A percentile compares a stretch with the other conserved stretches of the same genome.
phyloP scores from a whole-genome alignment of 2,888 invertebrate genomes.

The Encarsia formosa region DNA sequence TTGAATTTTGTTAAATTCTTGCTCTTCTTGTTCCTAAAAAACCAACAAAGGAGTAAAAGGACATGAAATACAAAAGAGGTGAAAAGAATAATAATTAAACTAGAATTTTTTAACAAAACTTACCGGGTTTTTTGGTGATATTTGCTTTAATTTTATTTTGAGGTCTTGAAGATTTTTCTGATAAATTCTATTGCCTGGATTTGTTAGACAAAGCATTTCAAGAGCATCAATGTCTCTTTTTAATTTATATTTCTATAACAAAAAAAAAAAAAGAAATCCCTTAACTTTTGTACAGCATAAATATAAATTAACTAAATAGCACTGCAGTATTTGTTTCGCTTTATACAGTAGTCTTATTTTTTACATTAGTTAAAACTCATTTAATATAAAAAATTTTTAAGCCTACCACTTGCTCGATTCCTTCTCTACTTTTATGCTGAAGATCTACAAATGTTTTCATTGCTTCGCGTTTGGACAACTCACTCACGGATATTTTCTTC shows the following conservation, averaged over 20 bases:
- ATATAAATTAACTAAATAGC: too few species aligned
- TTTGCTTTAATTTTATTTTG: slow-evolving; percentile 2
- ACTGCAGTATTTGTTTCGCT: too few species aligned
- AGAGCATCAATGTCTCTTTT: slow-evolving; percentile 35
- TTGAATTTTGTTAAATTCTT: slow-evolving; percentile 32
- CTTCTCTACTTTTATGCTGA: slow-evolving; percentile 27
- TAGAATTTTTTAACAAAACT: slow-evolving; percentile 5
- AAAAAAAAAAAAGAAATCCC: background rate
- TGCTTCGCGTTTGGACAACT: slow-evolving; percentile 54
- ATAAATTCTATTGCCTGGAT: slow-evolving; percentile 10
- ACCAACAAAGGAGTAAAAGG: background rate
- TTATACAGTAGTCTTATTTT: too few species aligned
- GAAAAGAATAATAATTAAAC: background rate
- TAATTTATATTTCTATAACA: slow-evolving; percentile 30
- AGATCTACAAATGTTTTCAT: slow-evolving; percentile 25
- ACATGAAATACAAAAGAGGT: background rate
- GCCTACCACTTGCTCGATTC: slow-evolving; percentile 15
- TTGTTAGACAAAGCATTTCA: slow-evolving; percentile 1
- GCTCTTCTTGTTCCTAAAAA: slow-evolving; percentile 17
- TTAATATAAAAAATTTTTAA: background rate
- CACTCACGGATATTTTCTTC: slow-evolving; percentile 56
- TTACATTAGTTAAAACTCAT: too few species aligned
- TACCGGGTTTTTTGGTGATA: slow-evolving; percentile 17
- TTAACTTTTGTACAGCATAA: background rate
- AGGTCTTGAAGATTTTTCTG: slow-evolving; percentile 10